Evolutionary conservation across 2,797 vertebrate species (phyloP).

Genomic region (Streptopelia turtur): DNA sequence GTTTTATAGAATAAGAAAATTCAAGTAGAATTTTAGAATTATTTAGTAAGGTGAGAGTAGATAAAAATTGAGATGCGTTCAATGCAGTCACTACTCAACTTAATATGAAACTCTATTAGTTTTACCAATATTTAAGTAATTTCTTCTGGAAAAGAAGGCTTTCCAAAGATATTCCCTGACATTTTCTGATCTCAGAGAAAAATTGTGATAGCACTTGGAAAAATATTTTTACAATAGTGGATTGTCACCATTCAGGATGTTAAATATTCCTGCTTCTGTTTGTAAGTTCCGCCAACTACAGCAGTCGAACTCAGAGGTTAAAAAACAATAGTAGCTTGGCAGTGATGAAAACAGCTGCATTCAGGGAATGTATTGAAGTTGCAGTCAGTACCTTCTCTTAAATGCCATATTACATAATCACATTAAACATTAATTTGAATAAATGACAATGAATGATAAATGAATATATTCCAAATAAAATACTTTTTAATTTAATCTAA

Average conservation of each 20-base stretch:
- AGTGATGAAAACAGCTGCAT: not conserved
- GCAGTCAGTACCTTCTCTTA: not conserved
- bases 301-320: not conserved
- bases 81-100: not conserved
- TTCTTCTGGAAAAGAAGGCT: not conserved
- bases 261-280: not conserved
- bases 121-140: not conserved
- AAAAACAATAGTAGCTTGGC: not conserved
- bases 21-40: not conserved
- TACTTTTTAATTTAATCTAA: not conserved
- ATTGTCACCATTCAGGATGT: not conserved
- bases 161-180: not conserved
- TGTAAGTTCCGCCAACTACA: not conserved
- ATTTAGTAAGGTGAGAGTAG: not conserved
- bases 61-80: not conserved
- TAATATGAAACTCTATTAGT: not conserved
- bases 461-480: not conserved
- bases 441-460: not conserved
- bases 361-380: not conserved
- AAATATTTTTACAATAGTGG: not conserved
- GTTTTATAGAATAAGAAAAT: not conserved
- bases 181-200: fast-evolving
- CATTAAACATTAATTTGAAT: not conserved
- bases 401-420: not conserved
- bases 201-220: not conserved